Percentiles rank a stretch among this genome's conserved stretches.
These are phyloP conservation scores for Magallana gigas DNA, from an alignment of 1,140 invertebrate species.

Conservation along the genomic window DNA sequence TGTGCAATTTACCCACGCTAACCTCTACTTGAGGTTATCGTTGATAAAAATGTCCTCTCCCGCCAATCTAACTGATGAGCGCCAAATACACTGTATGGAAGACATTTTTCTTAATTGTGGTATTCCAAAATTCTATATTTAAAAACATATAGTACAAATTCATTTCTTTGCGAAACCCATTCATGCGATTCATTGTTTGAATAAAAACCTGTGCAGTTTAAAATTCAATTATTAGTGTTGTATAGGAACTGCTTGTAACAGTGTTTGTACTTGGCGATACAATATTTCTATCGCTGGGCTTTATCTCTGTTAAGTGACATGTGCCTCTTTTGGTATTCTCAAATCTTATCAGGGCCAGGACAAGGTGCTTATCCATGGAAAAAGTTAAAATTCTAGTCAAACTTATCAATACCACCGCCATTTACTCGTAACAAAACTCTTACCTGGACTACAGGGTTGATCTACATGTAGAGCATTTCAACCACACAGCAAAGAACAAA, in stretches of 20 bases:
- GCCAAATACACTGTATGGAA: too few relatives aligned
- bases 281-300: slow-evolving; percentile 15
- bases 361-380: background rate
- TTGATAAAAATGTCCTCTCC: background rate
- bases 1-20: slow-evolving; percentile 27
- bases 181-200: slow-evolving; percentile 30
- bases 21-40: slow-evolving; percentile 11
- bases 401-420: background rate
- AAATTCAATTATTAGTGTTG: slow-evolving; percentile 20
- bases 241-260: background rate
- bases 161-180: background rate
- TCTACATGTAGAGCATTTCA: background rate
- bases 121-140: too few relatives aligned
- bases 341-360: background rate
- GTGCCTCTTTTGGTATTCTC: slow-evolving; percentile 3
- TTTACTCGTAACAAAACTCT: background rate
- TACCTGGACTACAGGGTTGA: background rate
- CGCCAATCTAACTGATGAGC: background rate
- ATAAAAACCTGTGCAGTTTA: slow-evolving; percentile 13
- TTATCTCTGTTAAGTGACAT: slow-evolving; percentile 5
- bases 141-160: background rate
- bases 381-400: slow-evolving; percentile 5
- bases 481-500: background rate
- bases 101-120: too few relatives aligned
- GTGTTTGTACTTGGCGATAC: background rate